Evolutionary conservation across 2,888 invertebrate genomes (phyloP).

Genomic region (Chorisops tibialis): DNA sequence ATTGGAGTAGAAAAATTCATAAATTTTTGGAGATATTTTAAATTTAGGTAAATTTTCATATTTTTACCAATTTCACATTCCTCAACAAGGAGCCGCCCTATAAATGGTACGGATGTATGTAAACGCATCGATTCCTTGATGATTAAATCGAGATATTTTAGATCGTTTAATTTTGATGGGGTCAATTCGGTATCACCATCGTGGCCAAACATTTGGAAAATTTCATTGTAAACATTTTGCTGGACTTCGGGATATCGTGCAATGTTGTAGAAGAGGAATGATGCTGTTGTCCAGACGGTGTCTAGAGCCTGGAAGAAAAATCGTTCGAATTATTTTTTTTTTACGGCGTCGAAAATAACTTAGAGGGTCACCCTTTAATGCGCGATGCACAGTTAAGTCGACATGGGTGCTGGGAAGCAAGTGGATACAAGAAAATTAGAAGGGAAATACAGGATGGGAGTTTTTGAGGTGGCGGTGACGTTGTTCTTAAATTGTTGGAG

Average conservation of each 20-base stretch:
- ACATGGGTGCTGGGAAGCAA: too few species aligned
- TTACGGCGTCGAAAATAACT: too few species aligned
- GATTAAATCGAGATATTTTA: slow-evolving; percentile 27
- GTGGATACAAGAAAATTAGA: too few species aligned
- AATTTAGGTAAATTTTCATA: not conserved
- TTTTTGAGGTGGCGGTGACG: too few species aligned
- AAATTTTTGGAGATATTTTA: not conserved
- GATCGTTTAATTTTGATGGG: not conserved
- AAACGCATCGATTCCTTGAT: slow-evolving; percentile 29
- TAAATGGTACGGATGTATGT: slow-evolving; percentile 24
- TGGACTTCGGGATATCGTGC: slow-evolving; percentile 49
- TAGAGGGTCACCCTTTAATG: too few species aligned
- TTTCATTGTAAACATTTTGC: slow-evolving; percentile 46
- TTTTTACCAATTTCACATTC: slow-evolving; percentile 3
- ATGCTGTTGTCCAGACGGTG: slow-evolving; percentile 49
- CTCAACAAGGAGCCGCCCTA: slow-evolving; percentile 18
- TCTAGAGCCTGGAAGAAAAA: slow-evolving; percentile 42
- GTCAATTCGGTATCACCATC: not conserved
- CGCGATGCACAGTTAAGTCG: too few species aligned
- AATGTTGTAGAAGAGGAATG: slow-evolving; percentile 48
- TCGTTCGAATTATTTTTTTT: too few species aligned
- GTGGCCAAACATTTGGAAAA: slow-evolving; percentile 41
- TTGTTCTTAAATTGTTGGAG: too few species aligned
- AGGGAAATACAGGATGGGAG: too few species aligned
- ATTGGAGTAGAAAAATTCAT: not conserved